These are phyloP conservation scores for Dryobota labecula DNA, from an alignment of 2,888 invertebrate genomes.

Conservation along the genomic window DNA sequence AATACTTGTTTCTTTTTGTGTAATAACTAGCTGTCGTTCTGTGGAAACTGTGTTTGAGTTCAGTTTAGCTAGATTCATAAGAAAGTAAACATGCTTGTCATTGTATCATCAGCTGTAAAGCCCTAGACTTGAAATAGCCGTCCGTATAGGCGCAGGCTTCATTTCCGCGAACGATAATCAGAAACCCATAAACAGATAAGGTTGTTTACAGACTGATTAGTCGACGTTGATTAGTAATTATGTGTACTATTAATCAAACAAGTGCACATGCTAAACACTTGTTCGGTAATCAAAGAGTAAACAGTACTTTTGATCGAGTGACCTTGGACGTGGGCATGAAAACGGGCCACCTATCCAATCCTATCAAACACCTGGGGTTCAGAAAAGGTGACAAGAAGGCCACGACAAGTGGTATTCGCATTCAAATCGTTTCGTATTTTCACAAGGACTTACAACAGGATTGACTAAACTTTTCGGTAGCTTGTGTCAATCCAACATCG, in stretches of 20 bases:
- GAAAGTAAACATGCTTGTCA: not conserved
- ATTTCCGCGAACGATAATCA: conserved; percentile 42
- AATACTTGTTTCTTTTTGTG: too few species aligned
- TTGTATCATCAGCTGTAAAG: not conserved
- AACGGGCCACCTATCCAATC: not conserved
- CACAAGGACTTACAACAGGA: not conserved
- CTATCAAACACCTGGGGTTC: not conserved
- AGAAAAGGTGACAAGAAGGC: not conserved
- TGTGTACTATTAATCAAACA: conserved; percentile 46
- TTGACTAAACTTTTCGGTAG: not conserved
- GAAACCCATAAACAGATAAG: conserved; percentile 30
- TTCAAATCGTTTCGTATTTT: not conserved
- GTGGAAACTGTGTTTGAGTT: too few species aligned
- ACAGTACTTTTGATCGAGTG: conserved; percentile 27
- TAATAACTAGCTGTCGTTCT: too few species aligned
- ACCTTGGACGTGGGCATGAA: conserved; percentile 19
- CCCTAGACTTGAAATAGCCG: too few species aligned
- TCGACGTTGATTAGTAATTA: conserved; percentile 47
- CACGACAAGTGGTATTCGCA: not conserved
- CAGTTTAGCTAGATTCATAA: not conserved
- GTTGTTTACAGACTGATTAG: conserved; percentile 41
- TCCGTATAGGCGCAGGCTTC: not conserved
- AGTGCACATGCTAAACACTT: conserved; percentile 42
- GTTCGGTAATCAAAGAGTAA: conserved; percentile 36
- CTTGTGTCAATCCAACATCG: not conserved